phyloP scores from a whole-genome alignment of 2,797 vertebrate species.

The Lateolabrax maculatus region DNA sequence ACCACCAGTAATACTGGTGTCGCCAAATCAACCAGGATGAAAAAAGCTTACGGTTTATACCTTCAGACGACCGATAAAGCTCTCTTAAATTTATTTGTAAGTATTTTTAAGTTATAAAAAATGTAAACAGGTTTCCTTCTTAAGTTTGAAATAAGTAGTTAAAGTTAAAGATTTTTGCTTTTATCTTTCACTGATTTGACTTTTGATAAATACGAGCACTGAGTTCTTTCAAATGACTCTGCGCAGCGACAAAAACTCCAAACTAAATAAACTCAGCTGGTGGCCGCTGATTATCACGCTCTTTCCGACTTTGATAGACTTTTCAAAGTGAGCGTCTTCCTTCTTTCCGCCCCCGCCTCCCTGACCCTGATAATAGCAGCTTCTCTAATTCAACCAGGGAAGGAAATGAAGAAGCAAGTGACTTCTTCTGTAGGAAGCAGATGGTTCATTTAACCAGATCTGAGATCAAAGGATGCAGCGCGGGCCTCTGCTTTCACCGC shows the following conservation, averaged over 20 bases:
- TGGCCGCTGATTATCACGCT: neutral
- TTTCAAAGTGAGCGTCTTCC: neutral
- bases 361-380: constrained; percentile 6
- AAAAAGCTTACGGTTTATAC: no score
- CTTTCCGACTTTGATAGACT: neutral
- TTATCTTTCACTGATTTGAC: neutral
- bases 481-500: constrained; percentile 13
- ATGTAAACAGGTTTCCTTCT: no score
- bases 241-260: neutral
- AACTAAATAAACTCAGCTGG: constrained; percentile 3
- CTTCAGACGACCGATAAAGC: no score
- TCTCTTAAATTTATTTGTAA: no score
- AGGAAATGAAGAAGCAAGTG: neutral
- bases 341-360: neutral
- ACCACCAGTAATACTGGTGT: no score
- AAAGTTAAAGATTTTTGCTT: neutral
- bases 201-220: neutral
- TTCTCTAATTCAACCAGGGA: neutral
- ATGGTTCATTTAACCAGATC: constrained; percentile 57
- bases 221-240: neutral
- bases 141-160: neutral
- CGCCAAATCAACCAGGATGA: no score
- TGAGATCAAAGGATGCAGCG: constrained; percentile 47
- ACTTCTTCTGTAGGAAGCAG: constrained; percentile 27
- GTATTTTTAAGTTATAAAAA: no score